Evolutionary conservation across 2,888 invertebrate species (phyloP).

Genomic region (Melieria picta): DNA sequence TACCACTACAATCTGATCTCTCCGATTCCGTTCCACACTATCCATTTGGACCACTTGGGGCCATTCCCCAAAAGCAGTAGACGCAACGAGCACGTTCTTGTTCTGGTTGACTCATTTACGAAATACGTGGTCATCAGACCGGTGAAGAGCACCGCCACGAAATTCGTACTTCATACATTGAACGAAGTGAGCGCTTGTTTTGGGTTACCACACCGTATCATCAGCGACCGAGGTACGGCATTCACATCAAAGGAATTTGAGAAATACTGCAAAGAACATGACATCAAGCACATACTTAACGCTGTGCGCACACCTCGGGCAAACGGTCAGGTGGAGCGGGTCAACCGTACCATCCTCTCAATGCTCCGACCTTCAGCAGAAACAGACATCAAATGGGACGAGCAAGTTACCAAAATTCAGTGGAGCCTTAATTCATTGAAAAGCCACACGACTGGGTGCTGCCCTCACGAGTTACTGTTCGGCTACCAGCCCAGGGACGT

Average conservation of each 20-base stretch:
- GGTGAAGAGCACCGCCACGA: constrained; percentile 2
- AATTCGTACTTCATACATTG: background rate
- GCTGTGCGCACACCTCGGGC: constrained; percentile 46
- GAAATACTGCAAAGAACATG: constrained; percentile 36
- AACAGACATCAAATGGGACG: constrained; percentile 27
- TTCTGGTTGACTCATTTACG: no score
- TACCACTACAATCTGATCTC: no score
- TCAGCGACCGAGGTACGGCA: constrained; percentile 48
- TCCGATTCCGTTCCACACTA: no score
- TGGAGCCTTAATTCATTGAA: constrained; percentile 17
- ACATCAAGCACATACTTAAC: constrained; percentile 45
- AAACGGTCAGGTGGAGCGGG: constrained; percentile 36
- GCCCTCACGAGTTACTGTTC: no score
- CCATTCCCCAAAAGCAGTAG: no score
- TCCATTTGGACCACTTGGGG: no score
- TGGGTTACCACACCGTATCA: constrained; percentile 44
- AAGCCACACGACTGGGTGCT: constrained; percentile 18
- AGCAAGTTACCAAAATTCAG: constrained; percentile 8
- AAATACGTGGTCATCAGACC: background rate
- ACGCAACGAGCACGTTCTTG: no score
- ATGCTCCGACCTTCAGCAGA: constrained; percentile 16
- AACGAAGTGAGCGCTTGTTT: no score
- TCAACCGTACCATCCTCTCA: constrained; percentile 26
- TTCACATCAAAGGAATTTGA: constrained; percentile 45
- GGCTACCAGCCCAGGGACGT: constrained; percentile 20